Percentiles rank a stretch among this genome's conserved stretches.
Conservation (phyloP, 2,797 vertebrate genomes). For the Lycodopsis pacificus region DNA sequence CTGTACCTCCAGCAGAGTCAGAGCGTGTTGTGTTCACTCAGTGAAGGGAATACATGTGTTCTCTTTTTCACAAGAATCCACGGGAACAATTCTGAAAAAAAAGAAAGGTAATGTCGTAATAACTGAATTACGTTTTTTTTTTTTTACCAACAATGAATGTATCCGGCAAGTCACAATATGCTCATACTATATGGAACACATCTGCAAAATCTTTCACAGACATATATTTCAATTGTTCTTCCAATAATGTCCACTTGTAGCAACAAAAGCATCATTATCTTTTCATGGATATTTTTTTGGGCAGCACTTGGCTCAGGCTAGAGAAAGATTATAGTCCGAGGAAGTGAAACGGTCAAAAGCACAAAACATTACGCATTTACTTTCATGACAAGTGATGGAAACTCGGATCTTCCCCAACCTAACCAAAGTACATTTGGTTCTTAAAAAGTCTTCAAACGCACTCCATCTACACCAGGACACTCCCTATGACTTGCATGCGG, state of each 20-base stretch:
- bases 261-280: background rate
- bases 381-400: conserved; percentile 31
- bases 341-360: background rate
- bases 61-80: background rate
- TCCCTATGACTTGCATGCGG: conserved; percentile 27
- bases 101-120: background rate
- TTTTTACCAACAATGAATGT: background rate
- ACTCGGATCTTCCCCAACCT: conserved; percentile 1
- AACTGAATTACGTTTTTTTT: background rate
- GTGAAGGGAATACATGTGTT: too few species aligned
- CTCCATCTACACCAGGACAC: conserved; percentile 20
- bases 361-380: conserved; percentile 17
- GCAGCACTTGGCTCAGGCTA: background rate
- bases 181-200: background rate
- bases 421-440: conserved; percentile 26
- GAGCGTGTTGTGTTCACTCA: background rate
- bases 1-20: too few species aligned
- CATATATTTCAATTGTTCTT: background rate
- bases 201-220: background rate
- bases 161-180: background rate
- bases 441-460: conserved; percentile 15
- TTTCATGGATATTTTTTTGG: background rate
- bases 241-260: background rate
- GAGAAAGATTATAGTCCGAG: background rate
- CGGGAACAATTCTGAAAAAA: background rate